Percentiles rank a stretch among this genome's conserved stretches.
Evolutionary conservation across 1,140 invertebrate species (phyloP).

Genomic region (Drosophila ficusphila): DNA sequence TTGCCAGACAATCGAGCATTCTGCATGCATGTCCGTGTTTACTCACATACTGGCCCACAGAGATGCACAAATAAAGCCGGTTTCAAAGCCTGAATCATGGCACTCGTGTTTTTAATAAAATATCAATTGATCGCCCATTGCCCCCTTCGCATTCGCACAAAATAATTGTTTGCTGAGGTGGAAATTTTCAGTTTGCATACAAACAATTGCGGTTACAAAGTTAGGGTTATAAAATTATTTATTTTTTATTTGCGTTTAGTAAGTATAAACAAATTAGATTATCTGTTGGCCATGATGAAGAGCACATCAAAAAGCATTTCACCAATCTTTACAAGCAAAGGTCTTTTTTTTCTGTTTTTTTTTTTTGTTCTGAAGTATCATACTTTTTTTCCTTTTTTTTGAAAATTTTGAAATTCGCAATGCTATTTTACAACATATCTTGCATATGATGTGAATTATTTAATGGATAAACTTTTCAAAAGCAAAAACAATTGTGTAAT

Average conservation of each 20-base stretch:
- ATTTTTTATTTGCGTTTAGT: too few relatives aligned
- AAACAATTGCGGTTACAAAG: background rate
- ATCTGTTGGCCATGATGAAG: too few relatives aligned
- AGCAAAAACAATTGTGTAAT: background rate
- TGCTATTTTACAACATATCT: background rate
- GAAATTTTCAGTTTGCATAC: background rate
- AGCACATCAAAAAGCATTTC: too few relatives aligned
- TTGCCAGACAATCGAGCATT: constrained; percentile 12
- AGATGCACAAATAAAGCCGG: constrained; percentile 18
- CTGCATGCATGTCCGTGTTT: background rate
- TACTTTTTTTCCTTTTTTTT: too few relatives aligned
- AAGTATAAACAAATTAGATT: too few relatives aligned
- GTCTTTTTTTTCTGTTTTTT: too few relatives aligned
- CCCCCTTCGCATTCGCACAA: constrained; percentile 1
- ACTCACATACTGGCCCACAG: background rate
- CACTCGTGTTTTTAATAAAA: constrained; percentile 61
- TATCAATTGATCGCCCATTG: constrained; percentile 60
- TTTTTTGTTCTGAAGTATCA: too few relatives aligned
- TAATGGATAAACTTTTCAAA: background rate
- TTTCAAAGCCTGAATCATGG: constrained; percentile 41
- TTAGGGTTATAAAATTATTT: background rate
- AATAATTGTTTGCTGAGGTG: constrained; percentile 40
- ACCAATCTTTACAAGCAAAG: too few relatives aligned
- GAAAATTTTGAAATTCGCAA: too few relatives aligned
- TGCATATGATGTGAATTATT: background rate